Evolutionary conservation across 2,888 invertebrate genomes (phyloP), one percentile per base, ranked within the genome.

Genomic region (Dastarcus helophoroides): DNA sequence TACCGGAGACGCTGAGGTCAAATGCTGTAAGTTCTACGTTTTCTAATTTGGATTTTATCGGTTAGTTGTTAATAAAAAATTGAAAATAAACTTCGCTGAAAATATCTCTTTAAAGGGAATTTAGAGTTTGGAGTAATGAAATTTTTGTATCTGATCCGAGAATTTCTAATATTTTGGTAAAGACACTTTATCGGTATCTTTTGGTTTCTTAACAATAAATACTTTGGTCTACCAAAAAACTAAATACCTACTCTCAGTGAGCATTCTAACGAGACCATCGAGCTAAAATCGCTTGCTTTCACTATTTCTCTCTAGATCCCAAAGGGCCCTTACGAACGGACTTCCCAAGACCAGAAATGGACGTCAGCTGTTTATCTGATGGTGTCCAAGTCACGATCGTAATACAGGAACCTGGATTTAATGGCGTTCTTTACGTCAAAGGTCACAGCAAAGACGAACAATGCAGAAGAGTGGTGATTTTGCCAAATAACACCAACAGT

Each of bases 391-490:
- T 91, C 0, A 76, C 79, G 50, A 77, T 86, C 26, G 74, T 78
- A 48, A 77, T 83, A 16, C 66, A 67, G 12, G 73, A 79, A 46
- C 73, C 73, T 46, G 81, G 81, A 35, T 91, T 90, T 57, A 85
- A 88, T 48, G 91, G 91, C 9, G 82, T 91, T 1, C 64, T 91
- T 2, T 93, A 93, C 51, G 91, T 93, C 0, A 91, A 91, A 63
- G 90, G 91, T 16, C 86, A 90, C 62, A 90, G 90, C 56, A 90
- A 91, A 58, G 88, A 91, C 50, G 86, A 88, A 54, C 76, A 85
- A 38, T 93, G 91, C 55, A 73, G 90, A 40, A 69, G 81, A 29
- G 77, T 86, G 2, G 77, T 89, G 2, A 79, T 81, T 17, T 69
- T 84, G 32, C 76, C 83, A 6, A 72, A 74, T 6, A 79, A 82